Evolutionary conservation across 2,797 vertebrate genomes (phyloP), one percentile per base, ranked within the genome.

Genomic region (Bradypodion pumilum): DNA sequence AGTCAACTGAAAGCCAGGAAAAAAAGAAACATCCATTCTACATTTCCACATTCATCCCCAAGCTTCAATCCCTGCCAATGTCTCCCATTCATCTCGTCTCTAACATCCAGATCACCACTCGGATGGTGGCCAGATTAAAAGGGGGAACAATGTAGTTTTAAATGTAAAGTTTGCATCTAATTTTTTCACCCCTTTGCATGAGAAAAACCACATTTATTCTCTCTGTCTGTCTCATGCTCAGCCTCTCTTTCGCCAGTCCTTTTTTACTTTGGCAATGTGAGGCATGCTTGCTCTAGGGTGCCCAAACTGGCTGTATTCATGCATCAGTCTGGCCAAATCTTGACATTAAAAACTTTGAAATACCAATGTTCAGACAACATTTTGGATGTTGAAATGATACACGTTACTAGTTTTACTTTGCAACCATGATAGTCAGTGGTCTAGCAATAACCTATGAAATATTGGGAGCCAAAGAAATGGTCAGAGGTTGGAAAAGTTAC

Each of bases 61-160:
- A 92, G 95, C 95, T 94, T 96, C 95, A 97, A 96, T 97, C 97
- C 97, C 97, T 97, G 97, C 97, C 97, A 97, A 90, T 95, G 96
- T 96, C 95, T 96, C 95, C 97, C 96, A 96, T 98, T 98, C 97
- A 97, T 96, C 95, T 95, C 95, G 93, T 95, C 95, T 94, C 94
- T 96, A 96, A 97, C 95, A 96, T 95, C 96, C 95, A 96, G 97
- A 96, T 96, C 97, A 97, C 95, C 94, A 96, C 98, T 98, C 97
- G 96, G 98, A 98, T 97, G 97, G 98, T 99, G 98, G 97, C 97
- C 97, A 98, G 98, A 98, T 99, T 99, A 99, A 96, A 96, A 95
- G 73, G 91, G 66, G 91, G 97, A 97, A 99, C 98, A 99, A 98
- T 98, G 96, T 97, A 97, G 97, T 98, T 98, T 97, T 98, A 97